These are phyloP conservation scores for Sebastolobus altivelis DNA, from an alignment of 2,797 vertebrate species.

Conservation along the genomic window DNA sequence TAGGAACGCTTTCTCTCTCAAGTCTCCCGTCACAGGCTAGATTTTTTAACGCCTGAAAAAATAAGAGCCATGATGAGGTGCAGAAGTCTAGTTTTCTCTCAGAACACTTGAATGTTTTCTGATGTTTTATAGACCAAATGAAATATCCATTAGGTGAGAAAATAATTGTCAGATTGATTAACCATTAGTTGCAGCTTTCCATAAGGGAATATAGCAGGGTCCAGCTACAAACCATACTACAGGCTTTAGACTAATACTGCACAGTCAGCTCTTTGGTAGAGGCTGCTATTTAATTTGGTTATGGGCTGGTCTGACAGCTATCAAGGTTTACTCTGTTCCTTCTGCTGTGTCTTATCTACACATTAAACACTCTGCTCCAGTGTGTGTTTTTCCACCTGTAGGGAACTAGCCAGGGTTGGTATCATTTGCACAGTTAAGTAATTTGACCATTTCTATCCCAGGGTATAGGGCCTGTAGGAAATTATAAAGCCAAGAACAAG, in stretches of 20 bases:
- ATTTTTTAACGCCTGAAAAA: too few relatives aligned
- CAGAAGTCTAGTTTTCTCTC: too few relatives aligned
- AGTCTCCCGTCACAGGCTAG: too few relatives aligned
- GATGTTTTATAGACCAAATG: not conserved
- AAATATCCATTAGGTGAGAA: not conserved
- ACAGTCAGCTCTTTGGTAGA: slow-evolving; percentile 10
- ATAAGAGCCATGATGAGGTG: too few relatives aligned
- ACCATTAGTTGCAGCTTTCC: not conserved
- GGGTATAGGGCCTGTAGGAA: not conserved
- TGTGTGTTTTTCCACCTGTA: slow-evolving; percentile 49
- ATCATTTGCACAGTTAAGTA: slow-evolving; percentile 3
- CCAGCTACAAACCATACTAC: not conserved
- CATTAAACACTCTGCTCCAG: slow-evolving; percentile 23
- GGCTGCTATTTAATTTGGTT: slow-evolving; percentile 45
- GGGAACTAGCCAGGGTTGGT: not conserved
- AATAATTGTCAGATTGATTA: not conserved
- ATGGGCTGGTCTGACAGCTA: slow-evolving; percentile 33
- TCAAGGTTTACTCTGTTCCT: slow-evolving; percentile 30
- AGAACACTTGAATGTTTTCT: too few relatives aligned
- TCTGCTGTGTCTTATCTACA: slow-evolving; percentile 37
- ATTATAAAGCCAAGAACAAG: not conserved
- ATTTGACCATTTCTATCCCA: not conserved
- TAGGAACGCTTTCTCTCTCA: too few relatives aligned
- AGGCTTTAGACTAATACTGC: not conserved
- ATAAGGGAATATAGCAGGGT: not conserved